Base-by-base conservation (phyloP, 2,113 vertebrate species). In the Murina feae region DNA sequence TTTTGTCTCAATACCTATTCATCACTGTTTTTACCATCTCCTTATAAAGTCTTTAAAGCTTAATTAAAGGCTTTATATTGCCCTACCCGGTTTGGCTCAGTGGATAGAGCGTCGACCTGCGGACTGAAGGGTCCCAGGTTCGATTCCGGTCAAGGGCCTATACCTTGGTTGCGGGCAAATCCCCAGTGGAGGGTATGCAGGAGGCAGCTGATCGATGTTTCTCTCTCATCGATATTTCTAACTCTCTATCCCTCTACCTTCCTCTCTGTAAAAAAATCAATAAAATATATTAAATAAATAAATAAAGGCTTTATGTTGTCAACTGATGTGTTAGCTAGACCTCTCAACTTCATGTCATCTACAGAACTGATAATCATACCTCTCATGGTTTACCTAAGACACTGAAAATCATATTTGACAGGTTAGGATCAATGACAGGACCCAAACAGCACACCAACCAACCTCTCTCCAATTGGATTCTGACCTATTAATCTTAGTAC, bases 11-110 rank as follows among this genome's bases (percentile, higher is more conserved):
- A 86, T 82, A 87, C 42, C 84, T 68, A 72, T 35, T 87, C 72
- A 72, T 32, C 66, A 74, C 32, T 96, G 84, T 90, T 96, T 96
- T 95, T 90, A 81, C 89, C 79, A 83, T 85, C 78, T 90, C n/a
- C 44, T 90, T 86, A 75, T 75, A 93, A 86, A 94, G 84, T 7
- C 75, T 76, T 89, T 49, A 86, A 85, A 95, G 60, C 37, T 58
- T 95, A 69, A 93, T 55, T 78, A 49, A 89, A 94, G 87, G 84
- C 55, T 93, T 51, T 75, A 69, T 72, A 6, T 66, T 65, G 81
- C n/a, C n/a, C n/a, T n/a, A n/a, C n/a, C n/a, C n/a, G n/a, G n/a
- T n/a, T n/a, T n/a, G n/a, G n/a, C n/a, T n/a, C n/a, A n/a, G n/a
- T n/a, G n/a, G n/a, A n/a, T n/a, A n/a, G n/a, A n/a, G n/a, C n/a